These are phyloP conservation scores for Sinelater perroti DNA, from an alignment of 2,888 invertebrate species.

Conservation along the genomic window DNA sequence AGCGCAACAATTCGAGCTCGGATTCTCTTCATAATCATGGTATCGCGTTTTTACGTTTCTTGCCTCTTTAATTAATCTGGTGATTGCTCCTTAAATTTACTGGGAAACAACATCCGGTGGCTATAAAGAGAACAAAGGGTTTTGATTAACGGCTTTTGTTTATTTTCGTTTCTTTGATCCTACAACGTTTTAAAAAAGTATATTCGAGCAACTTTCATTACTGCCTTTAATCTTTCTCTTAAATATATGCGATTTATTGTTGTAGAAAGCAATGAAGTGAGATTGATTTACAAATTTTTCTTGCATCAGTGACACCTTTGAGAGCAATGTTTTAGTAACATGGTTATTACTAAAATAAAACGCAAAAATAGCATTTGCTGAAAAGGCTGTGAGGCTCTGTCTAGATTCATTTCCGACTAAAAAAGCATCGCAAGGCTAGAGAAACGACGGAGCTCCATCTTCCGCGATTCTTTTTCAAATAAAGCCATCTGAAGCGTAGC, in stretches of 20 bases:
- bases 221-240: too few species aligned
- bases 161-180: constrained; percentile 1
- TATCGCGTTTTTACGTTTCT: constrained; percentile 9
- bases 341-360: too few species aligned
- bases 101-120: background rate
- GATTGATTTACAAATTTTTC: too few species aligned
- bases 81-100: constrained; percentile 6
- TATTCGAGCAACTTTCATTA: too few species aligned
- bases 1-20: background rate
- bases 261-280: too few species aligned
- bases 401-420: constrained; percentile 24
- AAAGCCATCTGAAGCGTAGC: constrained; percentile 15
- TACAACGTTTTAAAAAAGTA: too few species aligned
- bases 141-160: constrained; percentile 12
- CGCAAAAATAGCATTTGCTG: too few species aligned
- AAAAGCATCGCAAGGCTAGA: constrained; percentile 18
- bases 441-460: constrained; percentile 22
- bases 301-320: too few species aligned
- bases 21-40: constrained; percentile 3
- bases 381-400: too few species aligned
- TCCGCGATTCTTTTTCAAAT: constrained; percentile 19
- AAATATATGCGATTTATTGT: too few species aligned
- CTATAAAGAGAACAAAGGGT: constrained; percentile 2
- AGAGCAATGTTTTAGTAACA: too few species aligned
- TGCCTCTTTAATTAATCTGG: background rate